Conservation (phyloP, 2,888 invertebrate species). For the Pristionchus arcanus region DNA sequence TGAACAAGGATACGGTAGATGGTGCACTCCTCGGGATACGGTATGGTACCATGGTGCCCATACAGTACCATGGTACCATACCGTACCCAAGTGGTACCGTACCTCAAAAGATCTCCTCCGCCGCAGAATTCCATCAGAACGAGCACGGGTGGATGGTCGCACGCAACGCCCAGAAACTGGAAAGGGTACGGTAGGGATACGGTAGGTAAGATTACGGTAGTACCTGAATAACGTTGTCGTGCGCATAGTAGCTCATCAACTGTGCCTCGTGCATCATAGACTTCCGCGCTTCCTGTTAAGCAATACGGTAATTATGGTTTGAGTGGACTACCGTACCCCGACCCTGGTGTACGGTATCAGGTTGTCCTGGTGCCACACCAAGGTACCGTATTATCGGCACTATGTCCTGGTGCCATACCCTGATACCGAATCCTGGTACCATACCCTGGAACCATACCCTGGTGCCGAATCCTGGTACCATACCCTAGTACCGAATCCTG, state of each 20-base stretch:
- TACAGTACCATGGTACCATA: no score
- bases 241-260: conserved; percentile 67
- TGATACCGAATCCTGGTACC: not conserved
- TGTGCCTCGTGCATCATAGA: conserved; percentile 69
- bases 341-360: not conserved
- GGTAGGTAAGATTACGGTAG: not conserved
- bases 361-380: not conserved
- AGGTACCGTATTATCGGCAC: no score
- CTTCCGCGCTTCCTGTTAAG: conserved; percentile 57
- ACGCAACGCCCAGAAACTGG: conserved; percentile 94
- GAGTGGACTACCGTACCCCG: not conserved
- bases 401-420: not conserved
- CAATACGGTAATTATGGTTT: not conserved
- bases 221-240: conserved; percentile 66
- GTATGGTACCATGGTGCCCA: no score
- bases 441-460: not conserved
- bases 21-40: conserved; percentile 3
- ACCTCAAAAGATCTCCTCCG: not conserved
- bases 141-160: conserved; percentile 98
- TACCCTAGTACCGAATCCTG: not conserved
- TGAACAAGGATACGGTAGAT: conserved; percentile 38
- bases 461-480: not conserved
- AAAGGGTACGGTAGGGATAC: conserved; percentile 48
- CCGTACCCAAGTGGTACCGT: not conserved
- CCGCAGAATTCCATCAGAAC: conserved; percentile 96